Conservation (phyloP, 2,888 invertebrate species). For the Thalpophila matura region DNA sequence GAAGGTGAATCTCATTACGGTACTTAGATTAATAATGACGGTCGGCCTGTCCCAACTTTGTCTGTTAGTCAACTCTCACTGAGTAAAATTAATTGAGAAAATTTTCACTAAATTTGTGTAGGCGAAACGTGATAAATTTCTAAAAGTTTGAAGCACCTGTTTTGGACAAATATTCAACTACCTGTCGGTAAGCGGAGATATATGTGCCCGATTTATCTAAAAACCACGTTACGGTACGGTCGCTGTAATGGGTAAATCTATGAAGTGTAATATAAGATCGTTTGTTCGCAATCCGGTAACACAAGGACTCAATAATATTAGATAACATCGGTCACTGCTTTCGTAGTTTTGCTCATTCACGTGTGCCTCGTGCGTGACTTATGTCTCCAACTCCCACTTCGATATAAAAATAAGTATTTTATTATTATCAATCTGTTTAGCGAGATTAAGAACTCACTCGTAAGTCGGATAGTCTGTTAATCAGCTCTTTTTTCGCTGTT, state of each 20-base stretch:
- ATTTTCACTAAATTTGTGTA: conserved; percentile 72
- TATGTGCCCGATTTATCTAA: conserved; percentile 42
- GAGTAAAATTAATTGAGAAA: conserved; percentile 76
- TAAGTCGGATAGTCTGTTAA: conserved; percentile 42
- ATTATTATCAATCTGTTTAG: conserved; percentile 25
- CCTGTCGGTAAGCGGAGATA: conserved; percentile 41
- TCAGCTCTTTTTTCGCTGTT: conserved; percentile 60
- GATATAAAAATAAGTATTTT: conserved; percentile 29
- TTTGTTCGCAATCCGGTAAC: conserved; percentile 21
- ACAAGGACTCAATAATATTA: conserved; percentile 20
- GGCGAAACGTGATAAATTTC: conserved; percentile 70
- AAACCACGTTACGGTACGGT: conserved; percentile 7
- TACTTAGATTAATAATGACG: conserved; percentile 69
- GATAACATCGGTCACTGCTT: conserved; percentile 35
- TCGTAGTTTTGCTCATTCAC: conserved; percentile 11
- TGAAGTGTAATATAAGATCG: conserved; percentile 20
- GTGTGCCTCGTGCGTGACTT: conserved; percentile 9
- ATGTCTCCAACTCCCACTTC: conserved; percentile 17
- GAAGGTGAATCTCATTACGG: conserved; percentile 67
- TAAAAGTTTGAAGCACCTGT: conserved; percentile 67
- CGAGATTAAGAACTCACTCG: conserved; percentile 24
- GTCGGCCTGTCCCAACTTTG: conserved; percentile 69
- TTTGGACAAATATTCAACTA: conserved; percentile 62
- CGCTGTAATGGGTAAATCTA: conserved; percentile 28
- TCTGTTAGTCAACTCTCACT: conserved; percentile 72